phyloP scores from a whole-genome alignment of 2,888 invertebrate species.

The Nasonovia ribisnigri region DNA sequence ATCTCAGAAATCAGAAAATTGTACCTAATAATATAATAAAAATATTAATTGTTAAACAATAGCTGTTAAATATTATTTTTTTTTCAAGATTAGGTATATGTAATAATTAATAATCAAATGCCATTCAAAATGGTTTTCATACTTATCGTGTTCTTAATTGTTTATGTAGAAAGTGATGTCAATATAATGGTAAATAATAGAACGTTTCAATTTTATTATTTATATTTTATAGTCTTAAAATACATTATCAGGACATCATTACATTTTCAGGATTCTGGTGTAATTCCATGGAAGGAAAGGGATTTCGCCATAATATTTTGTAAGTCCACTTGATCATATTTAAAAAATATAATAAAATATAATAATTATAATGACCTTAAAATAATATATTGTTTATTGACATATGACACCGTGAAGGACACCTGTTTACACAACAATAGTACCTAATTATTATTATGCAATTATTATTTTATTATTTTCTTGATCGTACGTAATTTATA shows the following conservation, averaged over 20 bases:
- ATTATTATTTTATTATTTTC: background rate
- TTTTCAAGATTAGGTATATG: background rate
- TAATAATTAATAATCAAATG: background rate
- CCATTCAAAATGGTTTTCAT: background rate
- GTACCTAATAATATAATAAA: no score
- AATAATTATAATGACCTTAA: slow-evolving; percentile 30
- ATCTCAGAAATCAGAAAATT: background rate
- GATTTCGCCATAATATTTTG: slow-evolving; percentile 45
- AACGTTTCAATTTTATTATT: background rate
- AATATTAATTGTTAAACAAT: background rate
- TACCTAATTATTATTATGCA: background rate
- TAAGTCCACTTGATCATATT: slow-evolving; percentile 14
- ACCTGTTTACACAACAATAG: background rate
- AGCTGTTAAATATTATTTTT: background rate
- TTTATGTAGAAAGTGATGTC: slow-evolving; percentile 22
- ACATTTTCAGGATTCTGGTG: slow-evolving; percentile 29
- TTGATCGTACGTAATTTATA: background rate
- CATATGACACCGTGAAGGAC: background rate
- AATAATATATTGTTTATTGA: background rate
- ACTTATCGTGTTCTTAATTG: background rate
- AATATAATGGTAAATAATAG: slow-evolving; percentile 36
- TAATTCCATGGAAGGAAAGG: slow-evolving; percentile 43
- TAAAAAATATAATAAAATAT: background rate
- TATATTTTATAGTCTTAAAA: background rate
- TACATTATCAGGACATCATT: no score